A percentile compares a stretch with the other conserved stretches of the same genome.
Evolutionary conservation across 2,888 invertebrate genomes (phyloP).

Genomic region (Eupelmus urozonus): DNA sequence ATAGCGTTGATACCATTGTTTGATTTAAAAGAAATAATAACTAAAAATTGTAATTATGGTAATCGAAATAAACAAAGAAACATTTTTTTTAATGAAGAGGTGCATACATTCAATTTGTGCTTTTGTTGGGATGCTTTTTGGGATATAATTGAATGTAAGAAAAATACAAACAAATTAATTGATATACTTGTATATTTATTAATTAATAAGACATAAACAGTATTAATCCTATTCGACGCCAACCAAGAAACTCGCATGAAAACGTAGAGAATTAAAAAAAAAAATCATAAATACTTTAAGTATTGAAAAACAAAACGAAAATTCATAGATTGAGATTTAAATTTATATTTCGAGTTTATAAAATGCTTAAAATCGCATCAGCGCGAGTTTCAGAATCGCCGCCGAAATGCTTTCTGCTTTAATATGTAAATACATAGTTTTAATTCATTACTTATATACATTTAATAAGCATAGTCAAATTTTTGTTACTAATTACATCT

Average conservation of each 20-base stretch:
- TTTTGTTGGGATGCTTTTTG: too few relatives aligned
- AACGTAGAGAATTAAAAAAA: conserved; percentile 15
- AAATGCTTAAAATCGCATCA: conserved; percentile 42
- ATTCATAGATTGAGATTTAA: background rate
- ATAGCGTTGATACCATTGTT: too few relatives aligned
- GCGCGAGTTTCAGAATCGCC: conserved; percentile 47
- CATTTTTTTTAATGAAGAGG: too few relatives aligned
- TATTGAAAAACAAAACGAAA: conserved; percentile 27
- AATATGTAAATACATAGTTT: conserved; percentile 43
- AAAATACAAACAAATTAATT: conserved; percentile 9
- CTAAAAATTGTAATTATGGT: too few relatives aligned
- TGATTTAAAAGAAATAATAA: too few relatives aligned
- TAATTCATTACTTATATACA: conserved; percentile 54
- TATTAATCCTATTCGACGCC: conserved; percentile 36
- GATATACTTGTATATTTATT: conserved; percentile 48
- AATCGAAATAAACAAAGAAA: too few relatives aligned
- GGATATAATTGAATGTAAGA: too few relatives aligned
- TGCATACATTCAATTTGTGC: too few relatives aligned
- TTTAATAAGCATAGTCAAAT: conserved; percentile 33
- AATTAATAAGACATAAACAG: conserved; percentile 44
- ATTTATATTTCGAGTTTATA: conserved; percentile 36
- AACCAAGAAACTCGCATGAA: conserved; percentile 43
- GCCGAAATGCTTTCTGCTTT: conserved; percentile 28
- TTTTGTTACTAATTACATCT: conserved; percentile 41
- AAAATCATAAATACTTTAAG: conserved; percentile 8